These are phyloP conservation scores for Zaprionus ornatus DNA, from an alignment of 1,140 invertebrate genomes.

Conservation along the genomic window DNA sequence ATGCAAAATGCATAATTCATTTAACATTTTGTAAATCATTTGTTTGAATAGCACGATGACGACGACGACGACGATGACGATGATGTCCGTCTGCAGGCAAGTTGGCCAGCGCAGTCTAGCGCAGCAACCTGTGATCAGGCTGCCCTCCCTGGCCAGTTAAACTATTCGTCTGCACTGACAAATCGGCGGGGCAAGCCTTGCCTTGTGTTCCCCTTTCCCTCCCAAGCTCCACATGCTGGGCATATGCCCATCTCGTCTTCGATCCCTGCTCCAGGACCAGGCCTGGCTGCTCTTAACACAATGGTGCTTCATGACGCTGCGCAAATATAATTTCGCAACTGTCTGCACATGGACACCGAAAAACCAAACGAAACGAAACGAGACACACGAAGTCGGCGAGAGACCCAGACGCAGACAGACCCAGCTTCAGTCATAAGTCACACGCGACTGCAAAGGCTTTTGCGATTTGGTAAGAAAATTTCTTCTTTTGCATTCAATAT, in stretches of 20 bases:
- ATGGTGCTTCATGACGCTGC: slow-evolving; percentile 73
- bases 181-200: slow-evolving; percentile 52
- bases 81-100: slow-evolving; percentile 25
- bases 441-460: slow-evolving; percentile 51
- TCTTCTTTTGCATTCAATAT: background rate
- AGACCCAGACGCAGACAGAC: slow-evolving; percentile 7
- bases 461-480: slow-evolving; percentile 21
- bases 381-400: slow-evolving; percentile 35
- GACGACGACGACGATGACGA: slow-evolving; percentile 57
- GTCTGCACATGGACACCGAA: slow-evolving; percentile 69
- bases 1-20: slow-evolving; percentile 83
- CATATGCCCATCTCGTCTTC: slow-evolving; percentile 3
- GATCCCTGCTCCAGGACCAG: slow-evolving; percentile 23
- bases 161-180: slow-evolving; percentile 79
- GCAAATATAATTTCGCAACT: slow-evolving; percentile 82
- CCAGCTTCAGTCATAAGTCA: slow-evolving; percentile 54
- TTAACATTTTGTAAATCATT: slow-evolving; percentile 84
- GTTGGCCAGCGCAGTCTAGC: slow-evolving; percentile 30
- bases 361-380: slow-evolving; percentile 40
- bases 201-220: background rate
- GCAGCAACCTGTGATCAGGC: slow-evolving; percentile 23
- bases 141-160: slow-evolving; percentile 53
- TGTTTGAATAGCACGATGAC: slow-evolving; percentile 83
- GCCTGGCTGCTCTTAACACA: slow-evolving; percentile 50
- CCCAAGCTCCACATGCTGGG: background rate